A percentile compares a stretch with the other conserved stretches of the same genome.
These are phyloP conservation scores for Paramormyrops hopkinsi DNA, from an alignment of 2,797 vertebrate species.

Conservation along the genomic window DNA sequence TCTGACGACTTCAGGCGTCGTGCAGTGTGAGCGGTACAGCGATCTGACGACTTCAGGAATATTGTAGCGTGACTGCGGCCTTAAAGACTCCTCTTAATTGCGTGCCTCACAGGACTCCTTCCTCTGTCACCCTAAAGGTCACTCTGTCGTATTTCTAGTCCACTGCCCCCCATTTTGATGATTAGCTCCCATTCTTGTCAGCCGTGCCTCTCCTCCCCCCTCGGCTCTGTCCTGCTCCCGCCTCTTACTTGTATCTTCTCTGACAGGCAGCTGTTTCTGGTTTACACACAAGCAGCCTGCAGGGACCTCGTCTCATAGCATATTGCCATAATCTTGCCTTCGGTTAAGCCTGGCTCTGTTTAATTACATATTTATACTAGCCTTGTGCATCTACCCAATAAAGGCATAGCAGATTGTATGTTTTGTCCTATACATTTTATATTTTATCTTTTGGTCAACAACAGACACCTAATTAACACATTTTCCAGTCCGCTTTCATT, in stretches of 20 bases:
- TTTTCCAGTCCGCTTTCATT: neutral
- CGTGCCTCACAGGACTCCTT: neutral
- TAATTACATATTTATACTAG: neutral
- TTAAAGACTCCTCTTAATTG: neutral
- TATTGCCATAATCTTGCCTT: neutral
- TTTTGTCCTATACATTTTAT: neutral
- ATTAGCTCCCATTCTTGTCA: neutral
- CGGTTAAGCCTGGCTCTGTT: neutral
- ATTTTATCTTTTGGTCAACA: neutral
- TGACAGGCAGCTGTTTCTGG: neutral
- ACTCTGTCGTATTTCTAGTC: neutral
- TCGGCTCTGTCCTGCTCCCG: neutral
- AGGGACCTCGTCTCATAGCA: neutral
- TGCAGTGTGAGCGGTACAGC: too few species aligned
- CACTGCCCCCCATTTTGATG: neutral
- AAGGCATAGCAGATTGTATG: neutral
- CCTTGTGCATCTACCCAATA: neutral
- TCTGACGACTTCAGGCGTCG: too few species aligned
- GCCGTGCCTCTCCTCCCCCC: neutral
- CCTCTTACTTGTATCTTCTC: neutral
- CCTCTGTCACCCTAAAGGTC: neutral
- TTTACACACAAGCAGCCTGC: neutral
- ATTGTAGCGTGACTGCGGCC: too few species aligned
- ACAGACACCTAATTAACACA: neutral
- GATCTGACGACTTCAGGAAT: too few species aligned